Conservation (phyloP, 1,140 invertebrate genomes). For the Ceratoteleas bidentatus region DNA sequence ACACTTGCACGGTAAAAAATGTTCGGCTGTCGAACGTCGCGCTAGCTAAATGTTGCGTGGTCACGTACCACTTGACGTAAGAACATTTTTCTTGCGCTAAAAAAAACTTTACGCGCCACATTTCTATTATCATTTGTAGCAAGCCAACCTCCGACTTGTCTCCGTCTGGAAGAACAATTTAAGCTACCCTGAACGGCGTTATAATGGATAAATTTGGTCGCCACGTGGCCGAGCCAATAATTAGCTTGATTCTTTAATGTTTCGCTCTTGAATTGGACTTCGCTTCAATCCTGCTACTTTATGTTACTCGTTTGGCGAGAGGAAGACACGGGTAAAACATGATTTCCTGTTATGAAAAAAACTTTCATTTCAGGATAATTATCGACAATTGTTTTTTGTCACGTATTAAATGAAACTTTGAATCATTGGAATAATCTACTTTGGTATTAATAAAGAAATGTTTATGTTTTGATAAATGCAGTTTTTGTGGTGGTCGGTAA, state of each 20-base stretch:
- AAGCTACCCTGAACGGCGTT: slow-evolving; percentile 15
- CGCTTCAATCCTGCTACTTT: not conserved
- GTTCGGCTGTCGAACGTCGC: slow-evolving; percentile 54
- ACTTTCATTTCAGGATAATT: too few relatives aligned
- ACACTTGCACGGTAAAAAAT: slow-evolving; percentile 53
- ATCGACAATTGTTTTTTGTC: too few relatives aligned
- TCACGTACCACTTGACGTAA: slow-evolving; percentile 55
- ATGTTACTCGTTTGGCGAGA: not conserved
- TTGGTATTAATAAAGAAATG: too few relatives aligned
- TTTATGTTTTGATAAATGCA: too few relatives aligned
- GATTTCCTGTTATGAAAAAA: too few relatives aligned
- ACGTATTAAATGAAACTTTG: too few relatives aligned
- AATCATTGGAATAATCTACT: too few relatives aligned
- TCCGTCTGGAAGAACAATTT: slow-evolving; percentile 42
- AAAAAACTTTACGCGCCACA: slow-evolving; percentile 51
- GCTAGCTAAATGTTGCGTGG: slow-evolving; percentile 57
- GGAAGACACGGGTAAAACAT: too few relatives aligned
- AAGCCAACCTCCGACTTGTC: slow-evolving; percentile 29
- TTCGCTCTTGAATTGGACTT: not conserved
- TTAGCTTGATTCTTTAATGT: slow-evolving; percentile 22
- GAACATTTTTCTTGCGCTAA: slow-evolving; percentile 52
- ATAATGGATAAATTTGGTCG: slow-evolving; percentile 16
- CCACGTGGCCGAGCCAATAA: not conserved
- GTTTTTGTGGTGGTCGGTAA: too few relatives aligned
- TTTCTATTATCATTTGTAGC: slow-evolving; percentile 60